These are phyloP conservation scores for Corydoras maculifer DNA, from an alignment of 2,113 vertebrate genomes.

Conservation along the genomic window DNA sequence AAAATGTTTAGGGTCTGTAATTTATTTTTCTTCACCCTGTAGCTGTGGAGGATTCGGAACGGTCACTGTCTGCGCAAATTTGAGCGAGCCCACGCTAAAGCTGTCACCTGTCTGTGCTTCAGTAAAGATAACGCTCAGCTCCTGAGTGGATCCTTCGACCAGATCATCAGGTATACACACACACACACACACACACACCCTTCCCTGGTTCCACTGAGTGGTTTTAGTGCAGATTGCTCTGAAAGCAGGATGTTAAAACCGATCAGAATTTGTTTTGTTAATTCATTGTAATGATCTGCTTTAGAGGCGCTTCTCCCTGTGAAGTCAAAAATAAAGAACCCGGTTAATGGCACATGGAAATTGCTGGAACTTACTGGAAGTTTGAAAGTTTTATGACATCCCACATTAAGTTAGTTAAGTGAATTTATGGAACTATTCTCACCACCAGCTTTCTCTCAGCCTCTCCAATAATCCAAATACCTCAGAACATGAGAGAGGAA, in stretches of 20 bases:
- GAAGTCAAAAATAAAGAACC: too few relatives aligned
- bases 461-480: background rate
- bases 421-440: too few relatives aligned
- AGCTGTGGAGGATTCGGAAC: conserved; percentile 98
- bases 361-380: too few relatives aligned
- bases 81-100: conserved; percentile 92
- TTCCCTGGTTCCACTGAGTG: background rate
- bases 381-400: too few relatives aligned
- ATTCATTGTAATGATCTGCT: too few relatives aligned
- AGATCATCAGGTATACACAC: conserved; percentile 82
- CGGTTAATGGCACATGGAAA: too few relatives aligned
- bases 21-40: background rate
- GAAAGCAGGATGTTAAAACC: too few relatives aligned
- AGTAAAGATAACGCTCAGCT: conserved; percentile 95
- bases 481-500: background rate
- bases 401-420: too few relatives aligned
- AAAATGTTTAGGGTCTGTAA: background rate
- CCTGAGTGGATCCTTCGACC: conserved; percentile 93
- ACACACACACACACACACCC: background rate
- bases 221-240: too few relatives aligned
- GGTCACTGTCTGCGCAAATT: conserved; percentile 90
- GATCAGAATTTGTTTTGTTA: too few relatives aligned
- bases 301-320: too few relatives aligned
- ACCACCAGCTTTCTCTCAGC: too few relatives aligned
- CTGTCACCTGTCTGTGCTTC: conserved; percentile 90